Evolutionary conservation across 2,888 invertebrate genomes (phyloP), one percentile per base, ranked within the genome.

Genomic region (Trichopoda pennipes): DNA sequence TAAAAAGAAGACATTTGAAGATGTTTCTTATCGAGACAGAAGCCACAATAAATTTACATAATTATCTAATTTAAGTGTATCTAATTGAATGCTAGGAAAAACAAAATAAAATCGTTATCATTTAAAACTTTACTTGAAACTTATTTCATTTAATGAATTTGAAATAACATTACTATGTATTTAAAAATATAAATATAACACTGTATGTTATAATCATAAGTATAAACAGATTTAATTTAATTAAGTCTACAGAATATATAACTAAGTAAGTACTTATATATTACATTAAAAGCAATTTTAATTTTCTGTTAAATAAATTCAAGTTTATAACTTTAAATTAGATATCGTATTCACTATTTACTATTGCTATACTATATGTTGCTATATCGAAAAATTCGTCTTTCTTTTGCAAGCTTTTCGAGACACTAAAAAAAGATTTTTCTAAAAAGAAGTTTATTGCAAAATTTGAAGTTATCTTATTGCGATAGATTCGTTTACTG

Each of bases 21-120:
- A 80, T 84, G 79, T 73, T 64, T 73, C 75, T 79, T 79, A 79
- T 80, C 75, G 72, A 12, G 23, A 42, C 10, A 32, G 28, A 51
- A 56, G 63, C 42, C 21, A 28, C n/a, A 12, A 49, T 32, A 51
- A 68, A 81, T 81, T 81, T 81, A 23, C 81, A 81, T 77, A 81
- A 81, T 77, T 58, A 69, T 77, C 44, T 61, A 49, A 47, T 69
- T 55, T 69, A 58, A 61, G 60, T 44, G 75, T 80, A 80, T 69
- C 73, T 77, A 73, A 69, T 77, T 69, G 19, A 55, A 49, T 10
- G 38, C 56, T 16, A 55, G 61, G 61, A 38, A 53, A 58, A 51
- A 28, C 61, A 53, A 63, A 73, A 19, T 12, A 44, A 44, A 44
- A 44, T n/a, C 35, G 47, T 56, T 35, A 35, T 21, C 28, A 38